These are phyloP conservation scores for Percina caprodes DNA, from an alignment of 2,113 vertebrate species.

Conservation along the genomic window DNA sequence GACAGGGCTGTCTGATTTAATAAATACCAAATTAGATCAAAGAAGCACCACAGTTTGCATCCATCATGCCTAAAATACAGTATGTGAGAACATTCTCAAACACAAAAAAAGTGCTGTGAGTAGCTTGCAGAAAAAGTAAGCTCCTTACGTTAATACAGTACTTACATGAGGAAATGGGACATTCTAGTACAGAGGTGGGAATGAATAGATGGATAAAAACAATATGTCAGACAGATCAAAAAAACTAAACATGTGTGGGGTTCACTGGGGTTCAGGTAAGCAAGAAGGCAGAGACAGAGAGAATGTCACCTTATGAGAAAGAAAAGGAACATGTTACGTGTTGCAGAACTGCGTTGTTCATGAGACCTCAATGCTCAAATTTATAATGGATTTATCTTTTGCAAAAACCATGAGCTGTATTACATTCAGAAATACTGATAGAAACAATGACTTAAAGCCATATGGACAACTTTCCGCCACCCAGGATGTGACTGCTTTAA, in stretches of 20 bases:
- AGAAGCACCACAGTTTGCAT: constrained; percentile 34
- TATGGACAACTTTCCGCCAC: too few species aligned
- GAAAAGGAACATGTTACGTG: not conserved
- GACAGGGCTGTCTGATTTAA: not conserved
- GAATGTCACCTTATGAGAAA: not conserved
- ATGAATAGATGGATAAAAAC: constrained; percentile 35
- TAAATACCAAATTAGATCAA: not conserved
- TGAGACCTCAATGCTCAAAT: not conserved
- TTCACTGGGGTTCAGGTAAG: not conserved
- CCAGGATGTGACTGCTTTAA: too few species aligned
- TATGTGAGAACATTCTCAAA: constrained; percentile 26
- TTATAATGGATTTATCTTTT: not conserved
- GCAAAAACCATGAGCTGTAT: not conserved
- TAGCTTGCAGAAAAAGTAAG: not conserved
- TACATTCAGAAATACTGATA: not conserved
- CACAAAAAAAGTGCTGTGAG: constrained; percentile 34
- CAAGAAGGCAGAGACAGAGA: not conserved
- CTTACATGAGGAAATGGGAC: constrained; percentile 71
- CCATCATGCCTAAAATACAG: constrained; percentile 53
- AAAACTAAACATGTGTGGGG: not conserved
- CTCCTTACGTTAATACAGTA: constrained; percentile 37
- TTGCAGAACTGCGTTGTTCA: not conserved
- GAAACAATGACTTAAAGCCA: not conserved
- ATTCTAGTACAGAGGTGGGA: constrained; percentile 54
- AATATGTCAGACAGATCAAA: constrained; percentile 30